phyloP scores from a whole-genome alignment of 2,888 invertebrate genomes.

The Cyclophora punctaria region DNA sequence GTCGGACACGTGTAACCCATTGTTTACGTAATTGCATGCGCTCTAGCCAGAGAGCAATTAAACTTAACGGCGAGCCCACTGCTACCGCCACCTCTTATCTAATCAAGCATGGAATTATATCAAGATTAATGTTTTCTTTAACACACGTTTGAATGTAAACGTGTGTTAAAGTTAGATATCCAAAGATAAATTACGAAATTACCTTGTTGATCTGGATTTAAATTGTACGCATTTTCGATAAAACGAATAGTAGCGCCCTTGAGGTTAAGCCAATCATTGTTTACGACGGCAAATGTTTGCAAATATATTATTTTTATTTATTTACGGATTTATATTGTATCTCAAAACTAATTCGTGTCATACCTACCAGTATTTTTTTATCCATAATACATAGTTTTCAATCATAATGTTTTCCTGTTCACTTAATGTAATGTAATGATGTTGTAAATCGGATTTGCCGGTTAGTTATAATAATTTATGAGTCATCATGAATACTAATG shows the following conservation, averaged over 20 bases:
- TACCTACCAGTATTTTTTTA: too few species aligned
- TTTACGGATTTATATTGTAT: neutral
- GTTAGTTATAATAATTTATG: too few species aligned
- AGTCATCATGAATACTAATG: too few species aligned
- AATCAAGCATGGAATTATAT: constrained; percentile 21
- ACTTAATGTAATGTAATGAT: too few species aligned
- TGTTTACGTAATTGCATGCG: constrained; percentile 25
- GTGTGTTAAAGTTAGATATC: constrained; percentile 1
- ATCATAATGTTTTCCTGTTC: too few species aligned
- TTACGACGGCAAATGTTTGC: constrained; percentile 3
- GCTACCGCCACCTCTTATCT: constrained; percentile 24
- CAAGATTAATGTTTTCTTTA: constrained; percentile 13
- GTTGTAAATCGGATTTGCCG: too few species aligned
- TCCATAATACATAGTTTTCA: too few species aligned
- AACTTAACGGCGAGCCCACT: constrained; percentile 18
- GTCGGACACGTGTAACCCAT: constrained; percentile 27
- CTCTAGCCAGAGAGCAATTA: constrained; percentile 16
- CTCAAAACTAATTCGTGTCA: too few species aligned
- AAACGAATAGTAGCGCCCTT: constrained; percentile 24
- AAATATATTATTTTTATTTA: neutral
- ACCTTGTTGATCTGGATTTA: constrained; percentile 17
- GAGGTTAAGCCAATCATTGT: constrained; percentile 19
- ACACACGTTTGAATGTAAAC: neutral
- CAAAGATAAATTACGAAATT: constrained; percentile 17
- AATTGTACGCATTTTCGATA: constrained; percentile 17